phyloP scores from a whole-genome alignment of 2,888 invertebrate species.

The Gnatocerus cornutus region DNA sequence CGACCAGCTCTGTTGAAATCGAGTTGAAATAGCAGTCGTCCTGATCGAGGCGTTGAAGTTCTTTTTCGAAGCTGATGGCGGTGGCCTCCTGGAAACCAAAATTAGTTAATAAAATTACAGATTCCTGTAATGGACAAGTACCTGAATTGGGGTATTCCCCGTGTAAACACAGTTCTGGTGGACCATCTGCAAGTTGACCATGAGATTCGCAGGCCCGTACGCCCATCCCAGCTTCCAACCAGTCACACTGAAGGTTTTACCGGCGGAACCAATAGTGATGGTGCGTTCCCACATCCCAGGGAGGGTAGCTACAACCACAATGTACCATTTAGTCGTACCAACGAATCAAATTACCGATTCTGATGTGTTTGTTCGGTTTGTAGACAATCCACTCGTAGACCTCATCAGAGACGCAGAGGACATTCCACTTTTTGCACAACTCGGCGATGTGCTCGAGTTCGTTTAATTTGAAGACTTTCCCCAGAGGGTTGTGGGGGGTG shows the following conservation, averaged over 20 bases:
- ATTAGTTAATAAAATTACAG: not conserved
- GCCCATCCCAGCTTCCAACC: constrained; percentile 99
- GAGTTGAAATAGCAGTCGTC: constrained; percentile 89
- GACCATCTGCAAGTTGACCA: constrained; percentile 87
- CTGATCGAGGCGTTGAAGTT: constrained; percentile 79
- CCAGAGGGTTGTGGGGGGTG: constrained; percentile 98
- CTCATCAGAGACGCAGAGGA: constrained; percentile 95
- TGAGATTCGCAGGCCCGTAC: constrained; percentile 88
- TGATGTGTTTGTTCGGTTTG: constrained; percentile 86
- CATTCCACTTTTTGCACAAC: constrained; percentile 93
- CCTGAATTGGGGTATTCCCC: constrained; percentile 89
- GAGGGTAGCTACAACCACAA: constrained; percentile 79
- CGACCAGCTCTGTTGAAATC: constrained; percentile 81
- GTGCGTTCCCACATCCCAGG: constrained; percentile 99
- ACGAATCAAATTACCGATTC: constrained; percentile 82
- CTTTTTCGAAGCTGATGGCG: constrained; percentile 90
- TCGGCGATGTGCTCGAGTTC: constrained; percentile 87
- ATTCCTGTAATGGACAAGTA: not conserved
- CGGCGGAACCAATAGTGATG: constrained; percentile 96
- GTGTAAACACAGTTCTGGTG: constrained; percentile 97
- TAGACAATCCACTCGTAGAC: constrained; percentile 99
- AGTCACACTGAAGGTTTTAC: constrained; percentile 98
- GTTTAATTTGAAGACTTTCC: constrained; percentile 85
- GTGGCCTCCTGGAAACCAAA: constrained; percentile 82
- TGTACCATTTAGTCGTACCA: not conserved